Evolutionary conservation across 2,888 invertebrate genomes (phyloP).

Genomic region (Acanthosepion lycidas): DNA sequence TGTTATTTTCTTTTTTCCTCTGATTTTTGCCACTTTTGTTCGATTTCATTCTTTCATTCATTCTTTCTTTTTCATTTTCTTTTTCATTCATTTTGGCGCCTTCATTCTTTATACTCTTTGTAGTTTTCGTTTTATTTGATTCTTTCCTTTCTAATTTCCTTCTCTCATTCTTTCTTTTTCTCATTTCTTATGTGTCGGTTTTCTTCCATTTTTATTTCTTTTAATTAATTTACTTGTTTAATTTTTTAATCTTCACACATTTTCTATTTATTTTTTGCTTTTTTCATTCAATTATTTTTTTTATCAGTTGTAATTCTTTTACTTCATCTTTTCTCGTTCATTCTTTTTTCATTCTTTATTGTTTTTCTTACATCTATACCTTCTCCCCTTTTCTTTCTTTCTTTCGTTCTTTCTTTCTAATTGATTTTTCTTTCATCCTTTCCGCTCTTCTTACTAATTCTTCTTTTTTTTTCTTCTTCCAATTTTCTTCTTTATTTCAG

Average conservation of each 20-base stretch:
- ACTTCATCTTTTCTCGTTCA: background rate
- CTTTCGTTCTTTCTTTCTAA: background rate
- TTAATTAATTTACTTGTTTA: background rate
- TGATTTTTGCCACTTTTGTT: background rate
- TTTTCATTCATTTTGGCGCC: background rate
- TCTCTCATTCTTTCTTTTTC: background rate
- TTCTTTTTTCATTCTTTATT: background rate
- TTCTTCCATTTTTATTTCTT: background rate
- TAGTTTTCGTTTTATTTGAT: too few species aligned
- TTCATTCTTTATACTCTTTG: background rate
- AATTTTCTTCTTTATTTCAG: background rate
- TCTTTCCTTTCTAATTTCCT: background rate
- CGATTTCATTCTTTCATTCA: background rate
- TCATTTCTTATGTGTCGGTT: background rate
- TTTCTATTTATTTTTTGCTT: background rate
- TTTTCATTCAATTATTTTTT: background rate
- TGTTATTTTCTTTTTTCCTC: too few species aligned
- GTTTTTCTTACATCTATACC: background rate
- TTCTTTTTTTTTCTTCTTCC: background rate
- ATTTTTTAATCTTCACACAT: too few species aligned
- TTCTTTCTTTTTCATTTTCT: background rate
- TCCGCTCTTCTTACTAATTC: too few species aligned
- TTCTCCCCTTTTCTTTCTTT: background rate
- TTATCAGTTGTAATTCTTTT: background rate
- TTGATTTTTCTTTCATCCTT: background rate